Evolutionary conservation across 2,113 vertebrate species (phyloP).

Genomic region (Neogobius melanostomus): DNA sequence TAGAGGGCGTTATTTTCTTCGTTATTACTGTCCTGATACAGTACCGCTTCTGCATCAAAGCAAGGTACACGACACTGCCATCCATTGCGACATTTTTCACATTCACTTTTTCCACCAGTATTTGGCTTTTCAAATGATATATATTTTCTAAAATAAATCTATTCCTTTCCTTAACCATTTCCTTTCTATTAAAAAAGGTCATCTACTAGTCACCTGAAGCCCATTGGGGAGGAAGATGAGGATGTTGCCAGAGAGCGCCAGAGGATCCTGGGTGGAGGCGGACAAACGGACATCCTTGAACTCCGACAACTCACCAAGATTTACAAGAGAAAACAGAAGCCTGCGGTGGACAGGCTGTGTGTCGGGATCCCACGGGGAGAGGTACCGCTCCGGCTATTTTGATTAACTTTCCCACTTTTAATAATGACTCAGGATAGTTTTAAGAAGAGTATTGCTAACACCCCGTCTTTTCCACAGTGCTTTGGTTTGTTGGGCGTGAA

Average conservation of each 20-base stretch:
- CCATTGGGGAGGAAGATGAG: slow-evolving; percentile 93
- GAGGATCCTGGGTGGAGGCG: slow-evolving; percentile 89
- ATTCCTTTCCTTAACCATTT: not conserved
- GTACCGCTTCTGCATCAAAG: slow-evolving; percentile 94
- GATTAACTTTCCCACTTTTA: not conserved
- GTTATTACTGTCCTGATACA: slow-evolving; percentile 93
- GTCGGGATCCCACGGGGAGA: slow-evolving; percentile 96
- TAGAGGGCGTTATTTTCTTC: slow-evolving; percentile 93
- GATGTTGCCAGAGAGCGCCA: slow-evolving; percentile 95
- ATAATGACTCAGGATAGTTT: not conserved
- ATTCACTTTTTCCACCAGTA: not conserved
- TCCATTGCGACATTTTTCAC: not conserved
- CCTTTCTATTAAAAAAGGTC: slow-evolving; percentile 70
- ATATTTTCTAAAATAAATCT: too few species aligned
- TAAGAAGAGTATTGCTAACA: not conserved
- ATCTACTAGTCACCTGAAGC: slow-evolving; percentile 83
- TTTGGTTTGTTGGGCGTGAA: slow-evolving; percentile 97
- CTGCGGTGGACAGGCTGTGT: slow-evolving; percentile 95
- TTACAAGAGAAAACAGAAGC: slow-evolving; percentile 94
- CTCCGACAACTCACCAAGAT: slow-evolving; percentile 94
- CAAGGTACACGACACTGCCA: slow-evolving; percentile 77
- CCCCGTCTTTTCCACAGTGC: slow-evolving; percentile 77
- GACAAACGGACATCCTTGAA: slow-evolving; percentile 92
- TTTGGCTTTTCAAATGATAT: too few species aligned
- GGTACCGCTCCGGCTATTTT: slow-evolving; percentile 71